A percentile compares a stretch with the other conserved stretches of the same genome.
These are phyloP conservation scores for Parauchenoglanis ngamensis DNA, from an alignment of 2,797 vertebrate genomes.

Conservation along the genomic window DNA sequence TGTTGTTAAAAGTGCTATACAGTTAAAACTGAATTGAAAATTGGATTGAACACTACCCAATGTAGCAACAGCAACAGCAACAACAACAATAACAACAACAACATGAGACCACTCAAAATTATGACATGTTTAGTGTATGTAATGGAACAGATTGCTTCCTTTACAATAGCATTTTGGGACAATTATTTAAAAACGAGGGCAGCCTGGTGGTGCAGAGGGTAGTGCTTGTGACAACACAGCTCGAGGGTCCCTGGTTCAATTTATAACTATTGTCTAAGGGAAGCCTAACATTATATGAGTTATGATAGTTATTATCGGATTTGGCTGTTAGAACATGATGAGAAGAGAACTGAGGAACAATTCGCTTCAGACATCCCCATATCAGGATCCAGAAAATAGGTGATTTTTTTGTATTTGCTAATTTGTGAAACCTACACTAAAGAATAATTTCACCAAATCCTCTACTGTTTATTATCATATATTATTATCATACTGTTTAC, in stretches of 20 bases:
- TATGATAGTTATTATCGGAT: background rate
- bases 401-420: background rate
- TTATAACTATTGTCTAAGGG: background rate
- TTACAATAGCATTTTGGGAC: background rate
- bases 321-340: background rate
- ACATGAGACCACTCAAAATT: background rate
- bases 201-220: background rate
- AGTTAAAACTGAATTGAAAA: too few relatives aligned
- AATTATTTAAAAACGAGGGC: background rate
- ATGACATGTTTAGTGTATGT: background rate
- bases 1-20: too few relatives aligned
- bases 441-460: background rate
- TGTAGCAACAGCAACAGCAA: background rate
- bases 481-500: background rate
- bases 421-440: background rate
- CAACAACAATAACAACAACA: background rate
- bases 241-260: background rate
- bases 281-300: background rate
- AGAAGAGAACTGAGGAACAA: background rate
- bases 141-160: background rate
- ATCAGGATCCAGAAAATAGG: background rate
- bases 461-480: background rate
- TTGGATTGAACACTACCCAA: background rate
- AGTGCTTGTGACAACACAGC: background rate
- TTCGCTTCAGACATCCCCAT: background rate